Conservation (phyloP, 2,797 vertebrate species). For the Pelochelys cantorii region DNA sequence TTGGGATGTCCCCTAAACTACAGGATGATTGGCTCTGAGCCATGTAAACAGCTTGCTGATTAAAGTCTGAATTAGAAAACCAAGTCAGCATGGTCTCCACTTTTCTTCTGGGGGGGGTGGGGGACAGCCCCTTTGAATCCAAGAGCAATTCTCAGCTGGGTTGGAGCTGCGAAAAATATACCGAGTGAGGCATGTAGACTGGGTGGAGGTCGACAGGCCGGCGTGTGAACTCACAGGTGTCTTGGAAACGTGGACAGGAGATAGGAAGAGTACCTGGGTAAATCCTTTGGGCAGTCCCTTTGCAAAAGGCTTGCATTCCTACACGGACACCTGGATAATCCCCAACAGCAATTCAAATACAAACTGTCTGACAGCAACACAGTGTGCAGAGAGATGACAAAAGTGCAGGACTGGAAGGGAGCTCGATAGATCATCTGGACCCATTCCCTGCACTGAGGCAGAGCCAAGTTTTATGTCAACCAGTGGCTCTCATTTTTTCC, state of each 20-base stretch:
- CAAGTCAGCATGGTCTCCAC: not conserved
- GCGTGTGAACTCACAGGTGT: not conserved
- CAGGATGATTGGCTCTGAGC: slow-evolving; percentile 39
- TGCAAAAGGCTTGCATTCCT: slow-evolving; percentile 64
- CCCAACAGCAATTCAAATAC: slow-evolving; percentile 62
- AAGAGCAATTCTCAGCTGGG: not conserved
- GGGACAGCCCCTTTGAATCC: not conserved
- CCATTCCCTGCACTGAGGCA: not conserved
- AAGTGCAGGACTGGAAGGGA: not conserved
- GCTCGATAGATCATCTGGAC: not conserved
- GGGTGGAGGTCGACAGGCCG: not conserved
- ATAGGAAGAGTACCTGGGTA: not conserved
- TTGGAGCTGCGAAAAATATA: not conserved
- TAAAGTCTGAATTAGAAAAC: slow-evolving; percentile 46
- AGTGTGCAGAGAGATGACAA: not conserved
- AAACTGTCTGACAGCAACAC: slow-evolving; percentile 20
- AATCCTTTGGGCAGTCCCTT: not conserved
- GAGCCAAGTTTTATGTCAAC: not conserved
- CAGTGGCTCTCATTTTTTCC: no score
- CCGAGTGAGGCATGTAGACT: not conserved
- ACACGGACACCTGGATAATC: slow-evolving; percentile 51
- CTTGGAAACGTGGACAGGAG: not conserved
- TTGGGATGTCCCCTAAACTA: slow-evolving; percentile 73
- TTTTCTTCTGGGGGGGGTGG: not conserved
- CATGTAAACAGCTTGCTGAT: not conserved